Percentiles rank a stretch among this genome's conserved stretches.
These are phyloP conservation scores for Gallinago paraguaiae DNA, from an alignment of 2,113 vertebrate genomes.

Conservation along the genomic window DNA sequence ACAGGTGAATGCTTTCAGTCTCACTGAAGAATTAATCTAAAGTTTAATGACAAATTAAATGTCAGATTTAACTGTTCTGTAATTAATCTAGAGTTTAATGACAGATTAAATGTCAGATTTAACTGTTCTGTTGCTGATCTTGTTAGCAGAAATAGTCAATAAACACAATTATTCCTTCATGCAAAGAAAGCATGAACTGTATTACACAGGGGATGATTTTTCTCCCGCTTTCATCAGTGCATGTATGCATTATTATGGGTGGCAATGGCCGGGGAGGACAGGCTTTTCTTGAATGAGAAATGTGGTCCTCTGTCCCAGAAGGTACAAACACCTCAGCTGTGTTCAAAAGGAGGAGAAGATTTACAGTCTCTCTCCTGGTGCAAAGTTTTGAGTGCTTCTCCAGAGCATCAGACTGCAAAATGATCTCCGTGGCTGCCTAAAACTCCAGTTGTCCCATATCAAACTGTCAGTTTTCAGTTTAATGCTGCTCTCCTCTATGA, in stretches of 20 bases:
- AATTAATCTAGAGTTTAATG: conserved; percentile 50
- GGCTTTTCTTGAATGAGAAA: not conserved
- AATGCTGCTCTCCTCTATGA: not conserved
- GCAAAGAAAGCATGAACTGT: not conserved
- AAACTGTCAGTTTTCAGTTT: not conserved
- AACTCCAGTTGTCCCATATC: not conserved
- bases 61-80: conserved; percentile 20
- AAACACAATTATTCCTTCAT: not conserved
- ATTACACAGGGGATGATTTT: not conserved
- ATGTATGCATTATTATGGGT: not conserved
- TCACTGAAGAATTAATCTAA: conserved; percentile 31
- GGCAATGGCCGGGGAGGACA: not conserved
- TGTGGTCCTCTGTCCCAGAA: not conserved
- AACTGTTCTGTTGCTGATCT: conserved; percentile 8
- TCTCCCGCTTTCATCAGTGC: not conserved
- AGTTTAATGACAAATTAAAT: conserved; percentile 58
- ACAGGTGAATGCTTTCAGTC: not conserved
- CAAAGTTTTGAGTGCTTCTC: conserved; percentile 1
- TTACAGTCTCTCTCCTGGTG: not conserved
- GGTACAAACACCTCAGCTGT: not conserved
- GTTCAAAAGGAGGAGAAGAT: not conserved
- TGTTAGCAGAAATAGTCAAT: conserved; percentile 14
- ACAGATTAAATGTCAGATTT: conserved; percentile 38
- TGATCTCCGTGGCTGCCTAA: not conserved
- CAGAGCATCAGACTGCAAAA: not conserved